These are phyloP conservation scores for Crocodylus rhombifer DNA, from an alignment of 2,797 vertebrate species.

Conservation along the genomic window DNA sequence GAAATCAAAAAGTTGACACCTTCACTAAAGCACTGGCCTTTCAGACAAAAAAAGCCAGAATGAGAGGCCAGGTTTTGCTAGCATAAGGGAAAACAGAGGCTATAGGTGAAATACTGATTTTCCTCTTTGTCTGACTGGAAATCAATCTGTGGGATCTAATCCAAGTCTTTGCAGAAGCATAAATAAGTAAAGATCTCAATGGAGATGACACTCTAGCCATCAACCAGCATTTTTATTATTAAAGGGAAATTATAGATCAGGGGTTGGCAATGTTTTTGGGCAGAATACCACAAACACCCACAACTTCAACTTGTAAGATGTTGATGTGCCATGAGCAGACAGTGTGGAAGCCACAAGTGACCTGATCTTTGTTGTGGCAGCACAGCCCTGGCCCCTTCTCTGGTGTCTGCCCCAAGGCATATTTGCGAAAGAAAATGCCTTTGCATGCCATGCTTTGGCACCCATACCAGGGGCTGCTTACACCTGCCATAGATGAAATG, in stretches of 20 bases:
- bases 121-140: slow-evolving; percentile 11
- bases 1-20: slow-evolving; percentile 10
- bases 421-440: too few relatives aligned
- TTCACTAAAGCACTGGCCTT: slow-evolving; percentile 28
- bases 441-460: too few relatives aligned
- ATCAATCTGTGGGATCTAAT: rapidly evolving
- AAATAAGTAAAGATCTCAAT: slow-evolving; percentile 32
- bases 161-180: background rate
- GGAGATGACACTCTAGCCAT: slow-evolving; percentile 30
- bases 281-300: too few relatives aligned
- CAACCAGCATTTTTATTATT: slow-evolving; percentile 23
- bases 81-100: background rate
- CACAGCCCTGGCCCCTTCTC: too few relatives aligned
- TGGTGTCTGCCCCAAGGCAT: too few relatives aligned
- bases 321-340: too few relatives aligned
- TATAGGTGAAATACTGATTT: slow-evolving; percentile 25
- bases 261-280: too few relatives aligned
- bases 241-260: slow-evolving; percentile 29
- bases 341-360: too few relatives aligned
- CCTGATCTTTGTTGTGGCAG: too few relatives aligned
- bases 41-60: slow-evolving; percentile 28
- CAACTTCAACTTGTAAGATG: too few relatives aligned
- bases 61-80: background rate
- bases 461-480: background rate
- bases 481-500: slow-evolving; percentile 5